Percentiles rank a stretch among this genome's conserved stretches.
Evolutionary conservation across 2,113 vertebrate genomes (phyloP).

Genomic region (Oceanites oceanicus): DNA sequence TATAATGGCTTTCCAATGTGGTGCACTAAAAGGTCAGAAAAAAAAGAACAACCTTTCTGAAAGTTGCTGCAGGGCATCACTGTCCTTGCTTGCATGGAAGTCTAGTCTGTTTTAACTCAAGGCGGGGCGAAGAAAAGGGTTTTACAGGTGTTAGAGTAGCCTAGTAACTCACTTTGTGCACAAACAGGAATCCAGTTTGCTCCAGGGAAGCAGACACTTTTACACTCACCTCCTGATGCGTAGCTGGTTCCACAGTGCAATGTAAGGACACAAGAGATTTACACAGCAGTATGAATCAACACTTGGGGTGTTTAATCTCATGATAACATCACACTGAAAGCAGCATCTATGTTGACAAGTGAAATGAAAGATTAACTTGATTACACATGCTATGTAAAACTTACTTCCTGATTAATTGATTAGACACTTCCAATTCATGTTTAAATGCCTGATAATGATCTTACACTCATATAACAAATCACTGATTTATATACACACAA

Average conservation of each 20-base stretch:
- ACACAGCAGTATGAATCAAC: background rate
- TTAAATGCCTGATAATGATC: constrained; percentile 47
- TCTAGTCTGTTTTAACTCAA: background rate
- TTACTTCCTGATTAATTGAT: constrained; percentile 49
- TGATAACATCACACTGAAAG: background rate
- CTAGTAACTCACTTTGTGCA: background rate
- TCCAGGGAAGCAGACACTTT: background rate
- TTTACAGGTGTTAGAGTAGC: background rate
- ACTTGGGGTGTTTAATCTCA: background rate
- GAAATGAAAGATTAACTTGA: constrained; percentile 46
- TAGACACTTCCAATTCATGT: constrained; percentile 18
- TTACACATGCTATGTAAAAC: constrained; percentile 21
- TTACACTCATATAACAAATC: background rate
- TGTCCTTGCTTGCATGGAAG: background rate
- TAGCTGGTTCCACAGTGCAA: background rate
- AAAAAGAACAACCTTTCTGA: background rate
- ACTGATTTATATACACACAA: constrained; percentile 15
- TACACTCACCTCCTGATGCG: background rate
- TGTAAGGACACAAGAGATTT: background rate
- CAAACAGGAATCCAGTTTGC: background rate
- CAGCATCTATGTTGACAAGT: constrained; percentile 3
- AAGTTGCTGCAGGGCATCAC: background rate
- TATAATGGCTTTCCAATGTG: background rate
- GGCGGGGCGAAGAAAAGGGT: background rate
- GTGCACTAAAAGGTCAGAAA: background rate